Conservation (phyloP, 2,888 invertebrate genomes). For the Anaspis maculata region DNA sequence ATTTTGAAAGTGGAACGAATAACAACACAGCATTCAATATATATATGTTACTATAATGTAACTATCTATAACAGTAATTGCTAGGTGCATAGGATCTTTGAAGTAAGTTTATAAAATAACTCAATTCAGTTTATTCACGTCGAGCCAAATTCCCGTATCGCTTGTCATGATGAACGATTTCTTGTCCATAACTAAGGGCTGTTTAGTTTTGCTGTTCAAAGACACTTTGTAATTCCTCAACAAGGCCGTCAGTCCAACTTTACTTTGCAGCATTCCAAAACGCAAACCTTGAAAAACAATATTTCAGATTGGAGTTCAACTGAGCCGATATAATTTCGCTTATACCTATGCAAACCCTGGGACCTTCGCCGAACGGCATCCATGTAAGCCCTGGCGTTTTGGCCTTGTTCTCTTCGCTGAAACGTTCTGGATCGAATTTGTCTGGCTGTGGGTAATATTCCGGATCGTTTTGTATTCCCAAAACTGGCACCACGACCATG, state of each 20-base stretch:
- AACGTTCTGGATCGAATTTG: conserved; percentile 19
- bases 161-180: conserved; percentile 12
- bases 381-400: conserved; percentile 10
- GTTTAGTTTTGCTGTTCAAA: conserved; percentile 20
- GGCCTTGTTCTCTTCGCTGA: conserved; percentile 19
- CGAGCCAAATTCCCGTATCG: conserved; percentile 19
- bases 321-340: too few species aligned
- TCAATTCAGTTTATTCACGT: conserved; percentile 33
- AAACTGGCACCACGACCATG: conserved; percentile 22
- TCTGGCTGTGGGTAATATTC: conserved; percentile 29
- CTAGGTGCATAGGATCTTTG: too few species aligned
- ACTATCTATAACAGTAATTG: too few species aligned
- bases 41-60: too few species aligned
- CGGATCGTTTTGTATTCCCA: conserved; percentile 31
- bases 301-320: too few species aligned
- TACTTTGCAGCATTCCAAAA: conserved; percentile 29
- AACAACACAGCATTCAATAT: too few species aligned
- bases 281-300: conserved; percentile 25
- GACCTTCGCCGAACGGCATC: conserved; percentile 19
- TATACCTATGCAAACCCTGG: conserved; percentile 20
- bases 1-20: too few species aligned
- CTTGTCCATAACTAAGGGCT: conserved; percentile 18
- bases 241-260: conserved; percentile 25
- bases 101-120: too few species aligned
- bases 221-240: conserved; percentile 22